These are phyloP conservation scores for Venustaconcha ellipsiformis DNA, from an alignment of 1,140 invertebrate species.

Conservation along the genomic window DNA sequence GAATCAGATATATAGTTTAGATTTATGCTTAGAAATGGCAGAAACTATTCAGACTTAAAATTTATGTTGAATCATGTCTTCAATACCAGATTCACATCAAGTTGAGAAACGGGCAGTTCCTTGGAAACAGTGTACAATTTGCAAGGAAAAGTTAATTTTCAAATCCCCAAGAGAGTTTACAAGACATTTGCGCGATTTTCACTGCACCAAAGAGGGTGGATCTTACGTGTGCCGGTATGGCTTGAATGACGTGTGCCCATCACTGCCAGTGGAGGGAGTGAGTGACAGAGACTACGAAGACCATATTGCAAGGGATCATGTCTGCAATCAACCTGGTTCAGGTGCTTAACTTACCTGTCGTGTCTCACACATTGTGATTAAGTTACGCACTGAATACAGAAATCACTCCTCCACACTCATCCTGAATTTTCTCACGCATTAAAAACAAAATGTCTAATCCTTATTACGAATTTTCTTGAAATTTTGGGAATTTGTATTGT, in stretches of 20 bases:
- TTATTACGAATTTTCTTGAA: background rate
- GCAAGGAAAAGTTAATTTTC: constrained; percentile 47
- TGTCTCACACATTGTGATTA: background rate
- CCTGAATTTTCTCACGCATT: too few species aligned
- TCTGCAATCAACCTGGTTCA: constrained; percentile 60
- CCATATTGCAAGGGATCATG: constrained; percentile 85
- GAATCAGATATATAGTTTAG: too few species aligned
- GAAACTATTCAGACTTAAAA: too few species aligned
- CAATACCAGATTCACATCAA: too few species aligned
- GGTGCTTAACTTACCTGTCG: background rate
- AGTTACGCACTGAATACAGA: too few species aligned
- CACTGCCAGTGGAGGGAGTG: constrained; percentile 88
- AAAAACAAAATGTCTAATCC: background rate
- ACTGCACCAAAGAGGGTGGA: constrained; percentile 89
- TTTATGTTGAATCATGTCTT: too few species aligned
- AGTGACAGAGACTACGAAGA: constrained; percentile 89
- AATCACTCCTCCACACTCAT: too few species aligned
- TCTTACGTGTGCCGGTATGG: constrained; percentile 92
- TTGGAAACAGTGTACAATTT: constrained; percentile 59
- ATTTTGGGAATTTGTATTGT: background rate
- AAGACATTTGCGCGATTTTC: constrained; percentile 84
- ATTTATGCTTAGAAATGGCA: too few species aligned
- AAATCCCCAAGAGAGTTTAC: constrained; percentile 65
- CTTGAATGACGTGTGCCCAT: constrained; percentile 86
- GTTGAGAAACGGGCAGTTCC: constrained; percentile 4